Evolutionary conservation across 2,113 vertebrate species (phyloP), one percentile per base, ranked within the genome.

Genomic region (Pteronura brasiliensis): DNA sequence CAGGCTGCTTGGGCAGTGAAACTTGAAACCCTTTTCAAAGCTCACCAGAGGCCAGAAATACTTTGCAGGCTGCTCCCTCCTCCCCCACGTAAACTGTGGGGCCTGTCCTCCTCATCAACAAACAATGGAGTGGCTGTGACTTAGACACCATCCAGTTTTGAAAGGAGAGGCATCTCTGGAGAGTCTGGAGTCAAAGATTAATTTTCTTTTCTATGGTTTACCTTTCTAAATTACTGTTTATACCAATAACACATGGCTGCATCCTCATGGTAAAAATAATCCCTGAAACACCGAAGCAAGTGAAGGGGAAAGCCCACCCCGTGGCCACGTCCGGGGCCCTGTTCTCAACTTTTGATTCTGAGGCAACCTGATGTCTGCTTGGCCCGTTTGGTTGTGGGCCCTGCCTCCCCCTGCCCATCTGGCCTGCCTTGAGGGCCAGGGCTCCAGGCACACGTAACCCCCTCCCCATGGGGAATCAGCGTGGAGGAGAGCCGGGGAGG

Each of bases 211-310:
- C 84, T 34, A 14, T 1, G n/a, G 27, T 55, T 36, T 57, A 44
- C 77, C 80, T 92, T 59, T 59, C 61, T 74, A 81, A n/a, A 83
- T 59, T 59, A 59, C 61, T 88, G 84, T 55, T 93, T 96, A 74
- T 34, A 81, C 14, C 34, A 88, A 71, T 95, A 85, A 95, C 36
- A 44, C 4, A 52, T 29, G 31, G 67, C 25, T 36, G 55, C n/a
- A 11, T 71, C 89, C 49, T 34, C 7, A 13, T 7, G 81, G 31
- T 55, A 29, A 63, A 39, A 93, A 88, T 69, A 95, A 86, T 42
- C 25, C 83, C 74, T 55, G 6, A 18, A 39, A 42, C 12, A n/a
- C 20, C 44, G 42, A 80, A 93, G 31, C 0, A 3, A 67, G 3
- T n/a, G 7, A 59, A n/a, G 81, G 67, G 76, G 72, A 31, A 81